A percentile compares a stretch with the other conserved stretches of the same genome.
Evolutionary conservation across 53 echinoderm and acorn worm species (phyloP).

Genomic region (Henricia sp.): DNA sequence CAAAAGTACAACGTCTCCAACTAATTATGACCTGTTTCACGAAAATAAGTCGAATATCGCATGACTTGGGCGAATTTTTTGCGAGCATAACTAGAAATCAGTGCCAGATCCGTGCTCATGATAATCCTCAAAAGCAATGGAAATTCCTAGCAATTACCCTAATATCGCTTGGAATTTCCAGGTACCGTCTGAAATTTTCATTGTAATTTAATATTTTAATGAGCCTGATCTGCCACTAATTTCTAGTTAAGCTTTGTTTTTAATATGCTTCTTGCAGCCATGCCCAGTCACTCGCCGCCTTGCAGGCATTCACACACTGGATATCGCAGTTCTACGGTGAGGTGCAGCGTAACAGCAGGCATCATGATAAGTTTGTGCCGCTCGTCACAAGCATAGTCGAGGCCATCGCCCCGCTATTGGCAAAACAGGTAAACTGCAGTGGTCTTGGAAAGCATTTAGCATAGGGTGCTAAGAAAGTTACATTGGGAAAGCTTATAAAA

Average conservation of each 20-base stretch:
- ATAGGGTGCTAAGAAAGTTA: neutral
- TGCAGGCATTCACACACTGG: slow-evolving; percentile 98
- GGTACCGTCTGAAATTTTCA: neutral
- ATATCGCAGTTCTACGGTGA: slow-evolving; percentile 94
- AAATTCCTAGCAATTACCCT: neutral
- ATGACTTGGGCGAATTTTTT: too few relatives aligned
- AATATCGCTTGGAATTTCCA: neutral
- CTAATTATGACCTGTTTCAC: too few relatives aligned
- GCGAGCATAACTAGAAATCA: too few relatives aligned
- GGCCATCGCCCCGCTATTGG: slow-evolving; percentile 81
- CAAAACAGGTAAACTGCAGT: slow-evolving; percentile 57
- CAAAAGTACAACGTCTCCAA: too few relatives aligned
- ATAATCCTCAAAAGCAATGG: neutral
- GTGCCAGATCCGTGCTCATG: too few relatives aligned
- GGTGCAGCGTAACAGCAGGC: slow-evolving; percentile 76
- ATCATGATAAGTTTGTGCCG: slow-evolving; percentile 84
- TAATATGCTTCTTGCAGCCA: slow-evolving; percentile 67
- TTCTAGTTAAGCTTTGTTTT: neutral
- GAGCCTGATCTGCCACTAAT: neutral
- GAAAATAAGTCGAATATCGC: too few relatives aligned
- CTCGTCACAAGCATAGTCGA: slow-evolving; percentile 85
- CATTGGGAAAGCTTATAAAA: neutral
- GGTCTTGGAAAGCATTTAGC: neutral
- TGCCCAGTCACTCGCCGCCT: slow-evolving; percentile 86
- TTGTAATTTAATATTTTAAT: too few relatives aligned